A percentile compares a stretch with the other conserved stretches of the same genome.
Evolutionary conservation across 2,797 vertebrate species (phyloP).

Genomic region (Cuniculus paca): DNA sequence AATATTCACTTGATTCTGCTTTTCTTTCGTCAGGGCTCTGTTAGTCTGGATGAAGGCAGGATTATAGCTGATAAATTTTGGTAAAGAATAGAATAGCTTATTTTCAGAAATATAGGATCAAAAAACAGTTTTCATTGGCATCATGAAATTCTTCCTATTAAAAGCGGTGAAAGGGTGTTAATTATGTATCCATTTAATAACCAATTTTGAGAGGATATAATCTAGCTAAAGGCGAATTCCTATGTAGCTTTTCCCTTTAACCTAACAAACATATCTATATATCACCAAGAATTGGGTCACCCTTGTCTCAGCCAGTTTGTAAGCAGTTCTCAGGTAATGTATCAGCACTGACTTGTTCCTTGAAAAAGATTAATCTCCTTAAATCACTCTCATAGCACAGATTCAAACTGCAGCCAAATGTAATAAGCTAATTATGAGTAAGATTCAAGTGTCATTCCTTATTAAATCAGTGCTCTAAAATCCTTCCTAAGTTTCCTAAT

Average conservation of each 20-base stretch:
- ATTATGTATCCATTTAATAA: background rate
- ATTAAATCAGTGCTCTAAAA: slow-evolving; percentile 81
- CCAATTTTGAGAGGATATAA: background rate
- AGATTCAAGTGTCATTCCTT: slow-evolving; percentile 80
- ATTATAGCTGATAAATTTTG: slow-evolving; percentile 22
- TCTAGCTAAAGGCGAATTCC: background rate
- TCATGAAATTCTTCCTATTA: background rate
- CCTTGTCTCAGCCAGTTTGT: slow-evolving; percentile 49
- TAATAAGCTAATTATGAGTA: slow-evolving; percentile 79
- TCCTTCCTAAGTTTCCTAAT: slow-evolving; percentile 72
- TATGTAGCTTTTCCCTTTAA: slow-evolving; percentile 16
- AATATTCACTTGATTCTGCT: background rate
- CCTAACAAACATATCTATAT: background rate
- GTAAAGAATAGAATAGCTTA: background rate
- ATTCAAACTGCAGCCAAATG: slow-evolving; percentile 76
- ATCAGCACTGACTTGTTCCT: slow-evolving; percentile 60
- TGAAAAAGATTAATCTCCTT: slow-evolving; percentile 75
- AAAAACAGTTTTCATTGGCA: background rate
- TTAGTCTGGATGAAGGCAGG: background rate
- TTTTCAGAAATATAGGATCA: background rate
- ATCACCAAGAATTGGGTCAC: slow-evolving; percentile 1
- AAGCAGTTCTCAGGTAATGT: slow-evolving; percentile 58
- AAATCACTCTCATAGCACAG: slow-evolving; percentile 78
- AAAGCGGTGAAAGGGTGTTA: background rate
- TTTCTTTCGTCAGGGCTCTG: background rate